Evolutionary conservation across 2,888 invertebrate species (phyloP), one percentile per base, ranked within the genome.

Genomic region (Pachycephus smyrnensis): DNA sequence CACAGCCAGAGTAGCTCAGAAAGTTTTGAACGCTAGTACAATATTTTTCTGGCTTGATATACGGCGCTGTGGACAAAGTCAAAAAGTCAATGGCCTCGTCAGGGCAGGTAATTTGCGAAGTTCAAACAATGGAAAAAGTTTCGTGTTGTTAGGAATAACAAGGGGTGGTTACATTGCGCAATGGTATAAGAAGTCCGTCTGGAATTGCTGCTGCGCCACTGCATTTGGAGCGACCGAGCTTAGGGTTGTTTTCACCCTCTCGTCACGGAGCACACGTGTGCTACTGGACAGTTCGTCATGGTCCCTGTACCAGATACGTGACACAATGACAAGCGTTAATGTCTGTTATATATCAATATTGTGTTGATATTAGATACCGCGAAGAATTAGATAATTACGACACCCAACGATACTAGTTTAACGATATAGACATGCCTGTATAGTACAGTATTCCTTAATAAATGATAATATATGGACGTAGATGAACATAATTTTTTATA

Each of bases 261-360:
- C 79, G 37, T 80, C 79, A 68, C 78, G 76, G 69, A 69, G 79
- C 79, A 85, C 86, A 88, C 88, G 88, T 88, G 88, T 84, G 82
- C 85, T 79, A 81, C 81, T 76, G 82, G 78, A 80, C 81, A 75
- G 79, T 89, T 88, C 88, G 89, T 86, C 86, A 88, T 85, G 88
- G 86, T 86, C 74, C 81, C 82, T 81, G 82, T 82, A 86, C 81
- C 85, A 82, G 79, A 86, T 86, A 86, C 82, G 82, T 79, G 82
- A 83, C 82, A 78, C 82, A 84, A 84, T 89, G 86, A 83, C 86
- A 84, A 85, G 86, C 86, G 84, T 85, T 86, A 89, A 89, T 87
- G 84, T 81, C 82, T 85, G 84, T 88, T 89, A 84, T 83, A 86
- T 87, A 86, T 87, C 84, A 84, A 83, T 83, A 81, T 83, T 84